These are phyloP conservation scores for Pocillopora damicornis DNA, from an alignment of 64 coral and sea anemone genomes.

Conservation along the genomic window DNA sequence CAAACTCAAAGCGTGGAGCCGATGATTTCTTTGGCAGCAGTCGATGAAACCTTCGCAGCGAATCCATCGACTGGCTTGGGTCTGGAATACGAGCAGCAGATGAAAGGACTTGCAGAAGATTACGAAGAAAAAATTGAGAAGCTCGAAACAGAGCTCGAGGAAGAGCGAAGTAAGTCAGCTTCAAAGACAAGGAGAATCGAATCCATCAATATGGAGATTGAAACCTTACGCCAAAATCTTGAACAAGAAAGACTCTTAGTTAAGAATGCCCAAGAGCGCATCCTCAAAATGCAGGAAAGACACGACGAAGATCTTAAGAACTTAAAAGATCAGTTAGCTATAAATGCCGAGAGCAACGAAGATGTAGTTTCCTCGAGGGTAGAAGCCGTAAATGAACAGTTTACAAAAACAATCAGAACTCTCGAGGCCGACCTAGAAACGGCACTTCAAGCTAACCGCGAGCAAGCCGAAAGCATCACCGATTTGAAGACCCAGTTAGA, in stretches of 20 bases:
- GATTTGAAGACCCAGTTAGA: constrained; percentile 40
- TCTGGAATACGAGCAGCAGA: constrained; percentile 67
- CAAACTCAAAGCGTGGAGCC: constrained; percentile 17
- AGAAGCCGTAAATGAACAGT: constrained; percentile 21
- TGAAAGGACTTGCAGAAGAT: constrained; percentile 78
- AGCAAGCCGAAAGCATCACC: constrained; percentile 11
- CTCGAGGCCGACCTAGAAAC: constrained; percentile 47
- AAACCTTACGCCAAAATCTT: constrained; percentile 70
- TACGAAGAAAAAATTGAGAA: constrained; percentile 76
- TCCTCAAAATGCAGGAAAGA: constrained; percentile 40
- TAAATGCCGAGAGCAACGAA: constrained; percentile 14
- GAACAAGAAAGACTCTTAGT: constrained; percentile 61
- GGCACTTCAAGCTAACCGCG: constrained; percentile 40
- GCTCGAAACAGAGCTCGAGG: constrained; percentile 49
- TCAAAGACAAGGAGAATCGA: constrained; percentile 65
- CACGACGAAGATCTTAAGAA: constrained; percentile 50
- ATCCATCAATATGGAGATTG: constrained; percentile 62
- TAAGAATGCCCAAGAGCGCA: constrained; percentile 52
- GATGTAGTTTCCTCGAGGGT: constrained; percentile 3
- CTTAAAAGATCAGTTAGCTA: constrained; percentile 47
- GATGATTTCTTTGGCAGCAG: constrained; percentile 32
- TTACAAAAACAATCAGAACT: constrained; percentile 42
- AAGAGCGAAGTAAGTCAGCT: constrained; percentile 45
- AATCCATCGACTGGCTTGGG: not conserved
- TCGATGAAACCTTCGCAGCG: constrained; percentile 14